Base-by-base conservation (phyloP, 2,888 invertebrate genomes). In the Monopis laevigella region DNA sequence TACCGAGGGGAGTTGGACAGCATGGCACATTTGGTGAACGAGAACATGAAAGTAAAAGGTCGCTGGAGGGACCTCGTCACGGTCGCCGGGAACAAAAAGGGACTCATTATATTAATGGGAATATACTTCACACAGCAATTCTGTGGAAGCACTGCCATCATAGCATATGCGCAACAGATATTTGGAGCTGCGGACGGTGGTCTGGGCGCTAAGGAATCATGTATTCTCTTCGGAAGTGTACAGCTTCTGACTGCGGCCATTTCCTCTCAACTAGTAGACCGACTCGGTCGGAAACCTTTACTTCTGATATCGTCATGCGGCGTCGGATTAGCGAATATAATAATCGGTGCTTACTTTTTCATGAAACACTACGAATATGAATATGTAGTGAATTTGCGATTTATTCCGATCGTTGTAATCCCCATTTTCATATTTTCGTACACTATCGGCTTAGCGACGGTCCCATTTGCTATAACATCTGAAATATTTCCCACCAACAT, bases 401-500 rank as follows among this genome's bases (percentile, higher is more conserved):
- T 84, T 78, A 67, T 86, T 56, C 86, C 86, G 45, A 70, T 85
- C 42, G 65, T 78, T 48, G 83, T 84, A 52, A 73, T 86, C 54
- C 82, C 85, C 19, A 68, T 82, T 46, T 86, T 84, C 66, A 84
- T 86, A 65, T 82, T 84, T 50, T 82, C 83, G 26, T 86, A 85
- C 44, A 83, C 84, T 2, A 71, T 86, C 54, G 86, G 86, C 11
- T 74, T 86, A 56, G 86, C 86, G 1, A 85, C 86, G 2, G 74
- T 86, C 49, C 86, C 86, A 18, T 86, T 85, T 54, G 82, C 86
- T 28, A 81, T 86, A 39, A 82, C 85, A 29, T 84, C 85, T 2
- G 87, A 87, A 63, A 74, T 87, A 55, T 85, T 88, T 58, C 84
- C 88, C 29, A 70, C 83, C 2, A 77, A 85, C 49, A 86, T 85